Base-by-base conservation (phyloP, 1,140 invertebrate genomes). In the Drosophila busckii region DNA sequence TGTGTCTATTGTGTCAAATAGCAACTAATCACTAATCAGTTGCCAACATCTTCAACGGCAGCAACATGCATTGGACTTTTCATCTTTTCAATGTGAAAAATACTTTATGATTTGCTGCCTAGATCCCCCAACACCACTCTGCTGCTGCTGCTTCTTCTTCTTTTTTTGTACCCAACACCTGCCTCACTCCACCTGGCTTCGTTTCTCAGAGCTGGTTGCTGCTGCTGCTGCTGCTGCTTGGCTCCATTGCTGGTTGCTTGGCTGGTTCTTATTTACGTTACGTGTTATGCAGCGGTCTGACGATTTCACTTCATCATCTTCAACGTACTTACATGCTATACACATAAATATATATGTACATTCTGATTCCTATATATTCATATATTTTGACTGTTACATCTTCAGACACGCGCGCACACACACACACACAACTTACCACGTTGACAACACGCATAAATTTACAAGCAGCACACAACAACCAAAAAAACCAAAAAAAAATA, bases 21-120 rank as follows among this genome's bases (percentile, higher is more conserved):
- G 45, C 52, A 80, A 71, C 71, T 76, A 76, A 76, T 76, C 56
- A 80, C 73, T 70, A 76, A 78, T 76, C 67, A 76, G 67, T 50
- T 50, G 60, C 53, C 61, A 52, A 54, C 41, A 63, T 49, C 46
- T 64, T 32, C 52, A 17, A n/a, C 28, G 7, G 15, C 28, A 19
- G 7, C 45, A 49, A 1, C 20, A 34, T 32, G 31, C 40, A 28
- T n/a, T 32, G 26, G 53, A 56, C 45, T 56, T 56, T 56, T 38
- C 25, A 44, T 37, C 38, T 52, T 35, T 38, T 54, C 49, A 54
- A 60, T 45, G 56, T 60, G 40, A 60, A 54, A 54, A 60, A 60
- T 53, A 45, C 56, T 54, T 60, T 38, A 54, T 54, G 25, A 45
- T 54, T 44, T 59, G 12, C 9, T 7, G 22, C 35, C 9, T n/a